A percentile compares a stretch with the other conserved stretches of the same genome.
Evolutionary conservation across 1,140 invertebrate genomes (phyloP).

Genomic region (Lethocerus indicus): DNA sequence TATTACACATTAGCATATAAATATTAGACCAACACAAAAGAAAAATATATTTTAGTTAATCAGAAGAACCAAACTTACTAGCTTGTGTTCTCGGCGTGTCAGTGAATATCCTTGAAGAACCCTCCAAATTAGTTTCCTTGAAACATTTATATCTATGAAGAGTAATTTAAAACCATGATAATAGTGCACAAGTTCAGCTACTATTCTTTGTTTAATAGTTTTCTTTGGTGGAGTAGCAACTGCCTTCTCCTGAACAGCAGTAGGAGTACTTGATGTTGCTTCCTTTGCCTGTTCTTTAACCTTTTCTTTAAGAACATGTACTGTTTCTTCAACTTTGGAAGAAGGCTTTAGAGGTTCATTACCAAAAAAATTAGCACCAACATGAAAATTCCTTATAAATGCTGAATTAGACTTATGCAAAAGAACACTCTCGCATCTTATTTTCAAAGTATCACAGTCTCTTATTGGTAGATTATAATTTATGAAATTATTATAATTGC

Average conservation of each 20-base stretch:
- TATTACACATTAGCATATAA: neutral
- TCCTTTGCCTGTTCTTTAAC: conserved; percentile 31
- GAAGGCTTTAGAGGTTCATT: conserved; percentile 52
- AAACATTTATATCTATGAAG: conserved; percentile 82
- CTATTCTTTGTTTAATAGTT: conserved; percentile 49
- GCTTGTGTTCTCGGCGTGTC: conserved; percentile 75
- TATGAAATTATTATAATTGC: too few species aligned
- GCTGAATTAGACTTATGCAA: too few species aligned
- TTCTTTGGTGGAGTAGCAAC: conserved; percentile 28
- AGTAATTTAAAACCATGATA: conserved; percentile 94
- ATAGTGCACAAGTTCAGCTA: conserved; percentile 81
- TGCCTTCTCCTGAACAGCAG: conserved; percentile 22
- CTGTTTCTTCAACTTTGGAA: conserved; percentile 79
- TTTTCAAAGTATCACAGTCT: too few species aligned
- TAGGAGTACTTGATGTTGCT: conserved; percentile 8
- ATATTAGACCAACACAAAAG: too few species aligned
- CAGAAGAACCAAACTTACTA: conserved; percentile 30
- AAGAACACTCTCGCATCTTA: too few species aligned
- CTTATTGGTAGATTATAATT: too few species aligned
- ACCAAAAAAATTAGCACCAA: conserved; percentile 22
- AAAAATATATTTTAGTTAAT: neutral
- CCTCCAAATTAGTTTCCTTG: conserved; percentile 55
- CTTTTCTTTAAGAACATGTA: conserved; percentile 58
- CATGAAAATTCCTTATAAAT: conserved; percentile 18
- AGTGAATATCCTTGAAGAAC: conserved; percentile 72